Evolutionary conservation across 2,797 vertebrate species (phyloP).

Genomic region (Periophthalmus magnuspinnatus): DNA sequence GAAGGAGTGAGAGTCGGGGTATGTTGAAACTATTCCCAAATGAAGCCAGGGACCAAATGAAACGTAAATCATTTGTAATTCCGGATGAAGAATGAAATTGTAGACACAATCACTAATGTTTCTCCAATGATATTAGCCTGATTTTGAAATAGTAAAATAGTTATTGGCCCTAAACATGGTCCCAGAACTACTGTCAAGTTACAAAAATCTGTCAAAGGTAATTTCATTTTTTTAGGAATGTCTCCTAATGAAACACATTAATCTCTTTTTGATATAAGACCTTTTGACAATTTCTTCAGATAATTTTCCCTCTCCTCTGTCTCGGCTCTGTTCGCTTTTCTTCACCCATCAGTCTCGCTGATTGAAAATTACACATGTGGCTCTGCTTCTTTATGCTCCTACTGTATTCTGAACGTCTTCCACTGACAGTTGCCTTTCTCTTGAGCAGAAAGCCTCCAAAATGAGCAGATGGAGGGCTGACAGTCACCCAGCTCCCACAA

Average conservation of each 20-base stretch:
- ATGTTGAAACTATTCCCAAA: background rate
- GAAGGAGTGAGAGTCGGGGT: constrained; percentile 1
- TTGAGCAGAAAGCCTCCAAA: constrained; percentile 45
- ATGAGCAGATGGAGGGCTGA: constrained; percentile 63
- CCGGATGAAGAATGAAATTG: background rate
- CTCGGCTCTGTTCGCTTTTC: constrained; percentile 29
- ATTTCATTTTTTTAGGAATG: background rate
- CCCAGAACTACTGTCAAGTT: background rate
- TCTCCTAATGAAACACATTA: background rate
- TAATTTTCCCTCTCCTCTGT: background rate
- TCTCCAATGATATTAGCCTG: background rate
- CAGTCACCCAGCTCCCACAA: constrained; percentile 56
- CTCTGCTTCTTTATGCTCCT: constrained; percentile 29
- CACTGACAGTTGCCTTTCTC: constrained; percentile 58
- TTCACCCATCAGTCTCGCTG: constrained; percentile 36
- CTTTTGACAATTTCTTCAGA: constrained; percentile 3
- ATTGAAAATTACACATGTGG: constrained; percentile 53
- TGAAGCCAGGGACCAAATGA: background rate
- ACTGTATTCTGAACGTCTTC: constrained; percentile 36
- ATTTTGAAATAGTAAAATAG: background rate
- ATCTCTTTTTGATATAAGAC: background rate
- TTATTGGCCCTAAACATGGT: background rate
- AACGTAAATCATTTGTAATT: background rate
- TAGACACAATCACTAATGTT: background rate
- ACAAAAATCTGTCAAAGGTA: background rate